Evolutionary conservation across 1,140 invertebrate genomes (phyloP), one percentile per base, ranked within the genome.

Genomic region (Bombus breviceps): DNA sequence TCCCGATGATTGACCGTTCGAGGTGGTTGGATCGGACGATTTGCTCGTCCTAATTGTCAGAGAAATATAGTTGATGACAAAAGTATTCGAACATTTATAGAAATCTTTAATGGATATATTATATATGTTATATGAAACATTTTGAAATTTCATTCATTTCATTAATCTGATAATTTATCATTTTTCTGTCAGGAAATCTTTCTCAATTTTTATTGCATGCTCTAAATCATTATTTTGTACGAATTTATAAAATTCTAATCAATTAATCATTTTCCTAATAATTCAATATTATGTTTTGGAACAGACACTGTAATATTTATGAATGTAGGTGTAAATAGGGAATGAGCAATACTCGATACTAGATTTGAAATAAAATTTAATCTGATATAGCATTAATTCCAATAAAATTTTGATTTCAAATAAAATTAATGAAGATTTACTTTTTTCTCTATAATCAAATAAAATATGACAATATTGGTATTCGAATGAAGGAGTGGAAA

Each of bases 1-100:
- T 84, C 37, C 34, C 82, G 75, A 78, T 83, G 72, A 76, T 59
- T 32, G n/a, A 25, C 59, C 22, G 69, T 41, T 72, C 25, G 43
- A 28, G 41, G 39, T 25, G 32, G 18, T 77, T 74, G 62, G 41
- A 59, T 57, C 57, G 47, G 73, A 28, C 32, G 74, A 75, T 9
- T 57, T 62, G 43, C 1, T 66, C 71, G 41, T 22, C 37, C 28
- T 72, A 72, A 43, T 41, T 41, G 59, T 59, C 37, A 66, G n/a
- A 34, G 64, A 34, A 34, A 34, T 66, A 62, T n/a, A 12, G 59
- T n/a, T 28, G 12, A 28, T 62, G 28, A 22, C 2, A n/a, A 62
- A 62, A 62, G 28, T 62, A 62, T n/a, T 62, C 10, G 59, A n/a
- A 62, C 28, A 62, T 13, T n/a, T n/a, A 13, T 62, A n/a, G 28